Evolutionary conservation across 1,140 invertebrate species (phyloP).

Genomic region (Helicoverpa zea): DNA sequence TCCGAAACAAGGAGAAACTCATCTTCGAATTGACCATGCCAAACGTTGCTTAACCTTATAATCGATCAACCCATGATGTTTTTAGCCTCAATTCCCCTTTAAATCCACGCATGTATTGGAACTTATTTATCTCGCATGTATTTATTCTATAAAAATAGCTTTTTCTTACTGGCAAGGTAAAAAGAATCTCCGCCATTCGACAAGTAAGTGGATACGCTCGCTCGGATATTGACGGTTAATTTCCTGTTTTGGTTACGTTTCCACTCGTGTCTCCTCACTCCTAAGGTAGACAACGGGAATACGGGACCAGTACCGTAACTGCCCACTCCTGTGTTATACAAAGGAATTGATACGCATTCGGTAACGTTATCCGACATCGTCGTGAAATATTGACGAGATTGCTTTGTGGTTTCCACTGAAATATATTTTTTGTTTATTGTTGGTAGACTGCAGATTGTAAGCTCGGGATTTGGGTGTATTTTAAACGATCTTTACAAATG

Average conservation of each 20-base stretch:
- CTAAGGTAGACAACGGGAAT: constrained; percentile 13
- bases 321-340: constrained; percentile 5
- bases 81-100: too few relatives aligned
- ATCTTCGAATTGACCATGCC: too few relatives aligned
- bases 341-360: constrained; percentile 31
- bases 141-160: not conserved
- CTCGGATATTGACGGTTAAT: constrained; percentile 39
- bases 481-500: too few relatives aligned
- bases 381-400: constrained; percentile 28
- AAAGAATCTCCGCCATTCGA: not conserved
- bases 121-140: too few relatives aligned
- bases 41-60: too few relatives aligned
- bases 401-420: not conserved
- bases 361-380: constrained; percentile 15
- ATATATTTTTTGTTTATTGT: not conserved
- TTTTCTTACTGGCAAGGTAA: not conserved
- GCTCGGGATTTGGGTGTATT: too few relatives aligned
- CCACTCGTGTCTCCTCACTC: constrained; percentile 4
- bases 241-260: constrained; percentile 45
- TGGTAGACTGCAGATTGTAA: too few relatives aligned
- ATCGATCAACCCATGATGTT: too few relatives aligned
- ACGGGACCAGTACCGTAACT: constrained; percentile 12
- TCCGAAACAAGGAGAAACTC: too few relatives aligned
- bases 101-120: too few relatives aligned
- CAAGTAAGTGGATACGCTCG: constrained; percentile 3